Percentiles rank a stretch among this genome's conserved stretches.
Conservation (phyloP, 2,113 vertebrate species). For the Cololabis saira region DNA sequence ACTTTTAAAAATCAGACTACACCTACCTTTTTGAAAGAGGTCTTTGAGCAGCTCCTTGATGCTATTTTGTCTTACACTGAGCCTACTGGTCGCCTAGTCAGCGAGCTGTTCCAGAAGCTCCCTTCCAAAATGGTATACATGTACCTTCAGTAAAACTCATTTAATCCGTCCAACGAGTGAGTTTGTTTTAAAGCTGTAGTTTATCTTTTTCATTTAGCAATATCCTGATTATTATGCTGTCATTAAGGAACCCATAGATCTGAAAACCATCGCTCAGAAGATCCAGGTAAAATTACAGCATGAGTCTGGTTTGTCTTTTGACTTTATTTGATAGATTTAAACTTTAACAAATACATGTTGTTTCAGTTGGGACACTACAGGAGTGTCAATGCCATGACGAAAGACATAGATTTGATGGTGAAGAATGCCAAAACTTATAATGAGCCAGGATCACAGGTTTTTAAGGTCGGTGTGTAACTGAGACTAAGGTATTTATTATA, state of each 20-base stretch:
- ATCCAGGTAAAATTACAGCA: slow-evolving; percentile 86
- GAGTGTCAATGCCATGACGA: slow-evolving; percentile 93
- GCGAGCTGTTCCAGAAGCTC: slow-evolving; percentile 98
- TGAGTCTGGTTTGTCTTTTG: not conserved
- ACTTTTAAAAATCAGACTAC: slow-evolving; percentile 78
- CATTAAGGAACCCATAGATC: slow-evolving; percentile 98
- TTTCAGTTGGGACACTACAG: slow-evolving; percentile 91
- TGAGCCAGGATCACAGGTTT: slow-evolving; percentile 97
- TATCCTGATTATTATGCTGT: slow-evolving; percentile 99
- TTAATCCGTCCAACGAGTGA: not conserved
- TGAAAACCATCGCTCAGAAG: slow-evolving; percentile 95
- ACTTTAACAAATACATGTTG: slow-evolving; percentile 4
- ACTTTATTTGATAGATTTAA: not conserved
- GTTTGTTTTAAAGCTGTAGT: slow-evolving; percentile 15
- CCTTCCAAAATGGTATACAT: slow-evolving; percentile 95
- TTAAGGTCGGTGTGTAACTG: slow-evolving; percentile 86
- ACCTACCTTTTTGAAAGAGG: slow-evolving; percentile 90
- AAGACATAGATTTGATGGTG: slow-evolving; percentile 95
- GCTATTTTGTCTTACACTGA: slow-evolving; percentile 90
- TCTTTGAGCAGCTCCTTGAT: slow-evolving; percentile 95
- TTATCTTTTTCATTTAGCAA: slow-evolving; percentile 85
- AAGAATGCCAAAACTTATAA: slow-evolving; percentile 99
- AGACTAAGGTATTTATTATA: not conserved
- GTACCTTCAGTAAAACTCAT: not conserved
- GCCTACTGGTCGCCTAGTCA: slow-evolving; percentile 91